Conservation (phyloP, 2,797 vertebrate species). For the Erethizon dorsatum region DNA sequence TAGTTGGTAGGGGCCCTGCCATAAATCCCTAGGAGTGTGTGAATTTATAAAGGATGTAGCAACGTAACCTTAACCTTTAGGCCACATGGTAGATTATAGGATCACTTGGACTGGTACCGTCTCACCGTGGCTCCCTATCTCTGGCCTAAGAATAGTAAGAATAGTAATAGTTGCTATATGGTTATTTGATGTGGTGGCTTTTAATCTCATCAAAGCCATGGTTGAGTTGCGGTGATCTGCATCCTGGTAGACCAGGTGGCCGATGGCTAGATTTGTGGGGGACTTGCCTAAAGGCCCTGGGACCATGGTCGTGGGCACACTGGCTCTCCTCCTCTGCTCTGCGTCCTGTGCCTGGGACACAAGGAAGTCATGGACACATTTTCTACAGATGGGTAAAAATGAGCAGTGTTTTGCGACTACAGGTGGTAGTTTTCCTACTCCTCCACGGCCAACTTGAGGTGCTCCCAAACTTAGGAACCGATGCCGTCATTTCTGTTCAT, state of each 20-base stretch:
- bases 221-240: neutral
- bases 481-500: neutral
- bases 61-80: constrained; percentile 81
- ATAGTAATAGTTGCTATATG: neutral
- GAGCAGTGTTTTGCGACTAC: neutral
- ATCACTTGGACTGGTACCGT: constrained; percentile 56
- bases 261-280: neutral
- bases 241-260: neutral
- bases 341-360: neutral
- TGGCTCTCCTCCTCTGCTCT: neutral
- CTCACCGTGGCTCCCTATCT: neutral
- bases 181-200: neutral
- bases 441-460: neutral
- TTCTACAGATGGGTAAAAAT: neutral
- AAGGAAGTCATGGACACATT: neutral
- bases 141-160: constrained; percentile 59
- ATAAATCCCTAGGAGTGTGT: constrained; percentile 84
- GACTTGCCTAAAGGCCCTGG: neutral
- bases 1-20: constrained; percentile 80
- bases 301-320: rapidly evolving
- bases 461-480: constrained; percentile 3
- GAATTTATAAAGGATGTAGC: constrained; percentile 79
- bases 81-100: constrained; percentile 68
- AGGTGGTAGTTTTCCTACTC: neutral
- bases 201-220: neutral